A percentile compares a stretch with the other conserved stretches of the same genome.
These are phyloP conservation scores for Cromileptes altivelis DNA, from an alignment of 2,113 vertebrate species.

Conservation along the genomic window DNA sequence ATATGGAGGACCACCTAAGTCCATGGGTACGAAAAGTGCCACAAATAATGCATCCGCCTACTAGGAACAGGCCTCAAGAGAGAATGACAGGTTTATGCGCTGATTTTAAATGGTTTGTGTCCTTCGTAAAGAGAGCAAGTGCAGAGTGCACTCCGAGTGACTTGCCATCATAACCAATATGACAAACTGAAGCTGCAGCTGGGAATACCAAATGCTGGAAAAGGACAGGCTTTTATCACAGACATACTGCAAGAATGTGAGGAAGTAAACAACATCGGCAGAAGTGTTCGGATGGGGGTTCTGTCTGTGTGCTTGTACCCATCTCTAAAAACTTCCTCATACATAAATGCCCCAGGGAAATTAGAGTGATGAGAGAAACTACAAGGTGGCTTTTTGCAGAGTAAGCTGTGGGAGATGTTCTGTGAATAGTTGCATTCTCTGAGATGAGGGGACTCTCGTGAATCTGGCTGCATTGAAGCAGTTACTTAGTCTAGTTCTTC, in stretches of 20 bases:
- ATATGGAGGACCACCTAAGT: constrained; percentile 42
- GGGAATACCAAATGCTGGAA: constrained; percentile 52
- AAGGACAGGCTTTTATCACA: constrained; percentile 53
- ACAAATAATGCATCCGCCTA: constrained; percentile 64
- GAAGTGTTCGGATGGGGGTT: constrained; percentile 26
- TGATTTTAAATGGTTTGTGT: constrained; percentile 58
- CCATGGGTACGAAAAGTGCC: constrained; percentile 43
- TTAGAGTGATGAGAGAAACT: constrained; percentile 59
- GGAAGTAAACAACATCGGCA: constrained; percentile 15
- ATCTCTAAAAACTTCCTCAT: constrained; percentile 51
- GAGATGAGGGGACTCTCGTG: constrained; percentile 22
- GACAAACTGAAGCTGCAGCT: constrained; percentile 45
- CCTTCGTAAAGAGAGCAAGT: constrained; percentile 56
- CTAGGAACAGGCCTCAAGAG: constrained; percentile 26
- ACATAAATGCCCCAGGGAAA: constrained; percentile 56
- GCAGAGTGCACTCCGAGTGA: constrained; percentile 46
- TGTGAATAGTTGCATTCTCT: constrained; percentile 55
- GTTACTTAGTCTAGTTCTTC: constrained; percentile 46
- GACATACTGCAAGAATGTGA: constrained; percentile 18
- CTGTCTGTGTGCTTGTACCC: constrained; percentile 18
- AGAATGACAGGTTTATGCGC: constrained; percentile 72
- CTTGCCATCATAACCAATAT: constrained; percentile 53
- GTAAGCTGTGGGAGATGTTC: constrained; percentile 49
- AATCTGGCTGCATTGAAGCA: constrained; percentile 38
- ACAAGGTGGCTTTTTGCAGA: constrained; percentile 51